Percentiles rank a stretch among this genome's conserved stretches.
phyloP scores from a whole-genome alignment of 2,888 invertebrate species.

The Caenorhabditis drosophilae region DNA sequence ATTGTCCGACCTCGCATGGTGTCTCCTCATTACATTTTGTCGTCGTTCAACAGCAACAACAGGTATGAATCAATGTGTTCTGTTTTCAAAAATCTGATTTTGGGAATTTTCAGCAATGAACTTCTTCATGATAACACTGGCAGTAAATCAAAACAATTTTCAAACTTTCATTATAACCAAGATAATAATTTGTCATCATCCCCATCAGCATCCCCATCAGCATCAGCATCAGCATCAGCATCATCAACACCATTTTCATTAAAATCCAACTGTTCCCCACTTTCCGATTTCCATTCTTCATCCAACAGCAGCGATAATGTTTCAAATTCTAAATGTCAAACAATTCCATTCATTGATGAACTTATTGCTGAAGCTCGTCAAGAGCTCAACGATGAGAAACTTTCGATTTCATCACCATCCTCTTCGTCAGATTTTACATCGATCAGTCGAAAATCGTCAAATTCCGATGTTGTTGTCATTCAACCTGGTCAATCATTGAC shows the following conservation, averaged over 20 bases:
- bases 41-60: too few species aligned
- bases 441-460: conserved; percentile 27
- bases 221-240: conserved; percentile 21
- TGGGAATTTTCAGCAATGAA: too few species aligned
- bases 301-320: too few species aligned
- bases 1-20: too few species aligned
- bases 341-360: conserved; percentile 53
- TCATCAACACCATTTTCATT: conserved; percentile 4
- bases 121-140: too few species aligned
- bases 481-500: conserved; percentile 35
- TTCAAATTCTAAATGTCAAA: background rate
- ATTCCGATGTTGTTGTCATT: conserved; percentile 15
- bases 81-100: too few species aligned
- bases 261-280: conserved; percentile 1
- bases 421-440: conserved; percentile 28
- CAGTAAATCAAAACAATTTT: too few species aligned
- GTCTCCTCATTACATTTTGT: too few species aligned
- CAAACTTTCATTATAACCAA: too few species aligned
- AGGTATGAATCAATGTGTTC: too few species aligned
- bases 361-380: conserved; percentile 58
- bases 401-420: background rate
- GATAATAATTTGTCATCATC: too few species aligned
- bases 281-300: too few species aligned
- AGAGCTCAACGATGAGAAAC: conserved; percentile 43
- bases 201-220: conserved; percentile 17